These are phyloP conservation scores for Misgurnus anguillicaudatus DNA, from an alignment of 2,113 vertebrate species.

Conservation along the genomic window DNA sequence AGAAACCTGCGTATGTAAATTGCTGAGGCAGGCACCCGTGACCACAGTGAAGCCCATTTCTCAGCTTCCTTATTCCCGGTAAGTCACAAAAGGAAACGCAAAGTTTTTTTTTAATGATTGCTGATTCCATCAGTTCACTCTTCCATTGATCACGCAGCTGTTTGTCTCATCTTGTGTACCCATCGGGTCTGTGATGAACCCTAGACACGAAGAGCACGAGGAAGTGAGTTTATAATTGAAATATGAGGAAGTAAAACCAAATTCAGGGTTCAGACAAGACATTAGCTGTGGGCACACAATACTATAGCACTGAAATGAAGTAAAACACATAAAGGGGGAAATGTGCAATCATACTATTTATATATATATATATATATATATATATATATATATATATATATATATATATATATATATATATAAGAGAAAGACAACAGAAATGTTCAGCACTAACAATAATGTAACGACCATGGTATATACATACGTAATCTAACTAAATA, in stretches of 20 bases:
- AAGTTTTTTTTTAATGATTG: background rate
- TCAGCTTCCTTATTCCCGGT: slow-evolving; percentile 14
- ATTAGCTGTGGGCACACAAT: background rate
- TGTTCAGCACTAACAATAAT: too few species aligned
- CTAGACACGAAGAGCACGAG: background rate
- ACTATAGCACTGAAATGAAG: background rate
- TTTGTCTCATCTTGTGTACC: background rate
- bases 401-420: too few species aligned
- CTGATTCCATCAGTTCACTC: background rate
- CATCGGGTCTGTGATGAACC: slow-evolving; percentile 2
- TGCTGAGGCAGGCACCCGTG: background rate
- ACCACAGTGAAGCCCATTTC: background rate
- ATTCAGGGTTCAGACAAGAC: too few species aligned
- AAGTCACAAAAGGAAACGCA: background rate
- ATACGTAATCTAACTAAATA: too few species aligned
- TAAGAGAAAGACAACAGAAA: too few species aligned
- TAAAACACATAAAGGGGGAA: too few species aligned
- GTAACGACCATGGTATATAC: too few species aligned
- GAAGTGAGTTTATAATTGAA: background rate
- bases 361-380: too few species aligned
- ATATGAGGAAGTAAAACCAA: background rate
- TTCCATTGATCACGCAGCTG: background rate
- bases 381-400: too few species aligned
- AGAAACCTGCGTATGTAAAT: background rate
- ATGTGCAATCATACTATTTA: too few species aligned